These are phyloP conservation scores for Diadophis punctatus DNA, from an alignment of 2,113 vertebrate species.

Conservation along the genomic window DNA sequence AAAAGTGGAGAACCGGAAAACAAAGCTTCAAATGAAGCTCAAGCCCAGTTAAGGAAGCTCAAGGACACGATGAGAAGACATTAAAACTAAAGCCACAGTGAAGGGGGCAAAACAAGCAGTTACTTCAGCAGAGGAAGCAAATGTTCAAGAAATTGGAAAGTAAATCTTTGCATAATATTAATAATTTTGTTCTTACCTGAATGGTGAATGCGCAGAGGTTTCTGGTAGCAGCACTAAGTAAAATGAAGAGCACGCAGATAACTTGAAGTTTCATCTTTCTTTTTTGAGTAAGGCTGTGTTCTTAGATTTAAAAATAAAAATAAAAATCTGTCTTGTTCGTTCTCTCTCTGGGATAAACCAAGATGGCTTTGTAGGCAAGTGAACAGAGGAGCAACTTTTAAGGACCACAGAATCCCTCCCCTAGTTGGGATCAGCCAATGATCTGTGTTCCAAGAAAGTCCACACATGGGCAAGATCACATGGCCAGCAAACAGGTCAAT, in stretches of 20 bases:
- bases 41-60: not conserved
- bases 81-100: not conserved
- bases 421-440: not conserved
- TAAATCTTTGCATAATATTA: too few species aligned
- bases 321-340: not conserved
- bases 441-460: not conserved
- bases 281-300: not conserved
- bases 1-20: not conserved
- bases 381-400: not conserved
- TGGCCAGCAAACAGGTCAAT: conserved; percentile 9
- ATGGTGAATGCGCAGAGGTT: conserved; percentile 5
- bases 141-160: not conserved
- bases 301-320: not conserved
- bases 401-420: not conserved
- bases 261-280: conserved; percentile 11
- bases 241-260: not conserved
- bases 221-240: not conserved
- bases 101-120: not conserved
- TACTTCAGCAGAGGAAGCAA: not conserved
- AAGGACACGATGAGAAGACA: not conserved
- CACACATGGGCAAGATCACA: not conserved
- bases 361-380: not conserved
- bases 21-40: not conserved
- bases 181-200: not conserved
- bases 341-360: not conserved